A percentile compares a stretch with the other conserved stretches of the same genome.
phyloP scores from a whole-genome alignment of 2,113 vertebrate genomes.

The Colinus virginianus region DNA sequence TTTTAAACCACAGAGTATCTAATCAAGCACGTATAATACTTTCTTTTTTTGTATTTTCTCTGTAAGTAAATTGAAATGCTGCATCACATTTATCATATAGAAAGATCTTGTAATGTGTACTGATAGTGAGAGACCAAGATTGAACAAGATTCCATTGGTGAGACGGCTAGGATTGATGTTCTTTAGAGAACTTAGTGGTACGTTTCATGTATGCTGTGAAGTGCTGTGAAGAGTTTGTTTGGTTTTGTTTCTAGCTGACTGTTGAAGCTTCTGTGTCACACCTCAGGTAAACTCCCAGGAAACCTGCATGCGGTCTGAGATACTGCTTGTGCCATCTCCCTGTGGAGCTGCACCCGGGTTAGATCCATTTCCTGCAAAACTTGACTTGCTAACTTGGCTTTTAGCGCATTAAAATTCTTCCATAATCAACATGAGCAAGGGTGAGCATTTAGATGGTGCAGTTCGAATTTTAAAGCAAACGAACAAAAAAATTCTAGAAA shows the following conservation, averaged over 20 bases:
- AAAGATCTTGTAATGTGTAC: background rate
- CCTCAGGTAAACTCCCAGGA: background rate
- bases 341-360: background rate
- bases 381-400: background rate
- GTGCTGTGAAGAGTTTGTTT: background rate
- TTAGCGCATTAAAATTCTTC: background rate
- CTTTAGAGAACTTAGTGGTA: background rate
- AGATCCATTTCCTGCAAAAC: background rate
- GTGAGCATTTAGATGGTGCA: background rate
- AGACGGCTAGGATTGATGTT: background rate
- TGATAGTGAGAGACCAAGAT: background rate
- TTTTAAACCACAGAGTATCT: background rate
- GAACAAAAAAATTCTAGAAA: background rate
- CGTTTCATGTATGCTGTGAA: background rate
- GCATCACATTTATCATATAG: no score
- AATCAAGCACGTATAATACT: background rate
- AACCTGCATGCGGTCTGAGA: background rate
- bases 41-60: background rate
- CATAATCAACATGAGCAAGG: background rate
- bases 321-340: background rate
- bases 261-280: background rate
- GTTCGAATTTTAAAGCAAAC: background rate
- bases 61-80: background rate
- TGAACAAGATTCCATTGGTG: background rate
- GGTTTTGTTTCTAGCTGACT: background rate